Conservation (phyloP, 2,797 vertebrate species). For the Arremon brunneinucha region DNA sequence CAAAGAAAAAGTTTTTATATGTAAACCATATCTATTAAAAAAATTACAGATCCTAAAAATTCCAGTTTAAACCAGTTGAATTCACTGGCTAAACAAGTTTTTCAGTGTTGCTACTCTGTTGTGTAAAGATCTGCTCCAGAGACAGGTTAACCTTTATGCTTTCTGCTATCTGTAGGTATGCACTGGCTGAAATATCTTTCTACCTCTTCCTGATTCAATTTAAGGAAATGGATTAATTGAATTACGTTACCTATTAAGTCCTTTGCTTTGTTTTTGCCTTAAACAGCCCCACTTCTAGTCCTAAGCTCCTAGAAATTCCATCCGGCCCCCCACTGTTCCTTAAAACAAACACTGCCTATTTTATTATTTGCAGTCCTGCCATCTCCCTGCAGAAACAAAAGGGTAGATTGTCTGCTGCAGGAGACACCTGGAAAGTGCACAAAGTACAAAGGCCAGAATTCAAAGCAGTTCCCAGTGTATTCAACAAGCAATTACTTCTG, state of each 20-base stretch:
- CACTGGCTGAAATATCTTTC: conserved; percentile 6
- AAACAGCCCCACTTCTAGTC: conserved; percentile 22
- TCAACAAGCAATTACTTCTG: conserved; percentile 91
- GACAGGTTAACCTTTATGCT: background rate
- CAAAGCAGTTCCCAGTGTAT: conserved; percentile 79
- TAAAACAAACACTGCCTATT: conserved; percentile 81
- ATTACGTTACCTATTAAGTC: conserved; percentile 35
- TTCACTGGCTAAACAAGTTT: background rate
- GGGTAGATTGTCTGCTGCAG: conserved; percentile 82
- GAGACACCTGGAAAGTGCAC: conserved; percentile 91
- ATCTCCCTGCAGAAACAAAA: conserved; percentile 82
- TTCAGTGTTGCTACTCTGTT: background rate
- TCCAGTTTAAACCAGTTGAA: background rate
- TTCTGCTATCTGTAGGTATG: background rate
- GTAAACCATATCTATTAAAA: background rate
- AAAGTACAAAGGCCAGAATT: conserved; percentile 81
- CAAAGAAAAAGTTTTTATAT: background rate
- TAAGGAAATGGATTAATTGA: conserved; percentile 52
- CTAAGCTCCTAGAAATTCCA: conserved; percentile 75
- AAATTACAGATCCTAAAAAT: background rate
- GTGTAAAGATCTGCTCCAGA: background rate
- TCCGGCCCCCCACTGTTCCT: conserved; percentile 69
- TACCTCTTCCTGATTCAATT: conserved; percentile 34
- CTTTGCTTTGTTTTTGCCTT: conserved; percentile 35
- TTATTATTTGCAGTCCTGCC: conserved; percentile 81